Evolutionary conservation across 2,113 vertebrate species (phyloP), one percentile per base, ranked within the genome.

Genomic region (Ceuthmochares aereus): DNA sequence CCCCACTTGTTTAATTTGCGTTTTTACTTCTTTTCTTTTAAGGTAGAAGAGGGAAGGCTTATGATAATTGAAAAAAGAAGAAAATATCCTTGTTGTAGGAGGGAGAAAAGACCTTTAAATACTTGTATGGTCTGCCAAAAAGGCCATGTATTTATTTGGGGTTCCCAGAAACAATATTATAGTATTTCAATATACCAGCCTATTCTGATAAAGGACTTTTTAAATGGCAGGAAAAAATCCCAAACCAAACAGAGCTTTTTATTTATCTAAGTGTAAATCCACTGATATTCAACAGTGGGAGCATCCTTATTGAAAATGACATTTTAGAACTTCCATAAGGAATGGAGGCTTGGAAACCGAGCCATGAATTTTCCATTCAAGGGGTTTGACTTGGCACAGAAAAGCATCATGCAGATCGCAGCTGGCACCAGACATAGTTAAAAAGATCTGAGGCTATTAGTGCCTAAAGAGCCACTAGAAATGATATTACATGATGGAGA

Each of bases 371-470:
- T 94, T 95, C 81, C 86, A 67, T 96, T 93, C 93, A 59, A 79
- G 88, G 89, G 83, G 72, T 93, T 94, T 91, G 77, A 89, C 78
- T 97, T 96, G 95, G 94, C 95, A 96, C 72, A 64, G 92, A 74
- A 82, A 87, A 89, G 95, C 27, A 13, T 92, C 90, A 92, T 68
- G 68, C 90, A 90, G 95, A 77, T 88, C 32, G 1, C 91, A 92
- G 90, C 94, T 97, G 95, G 97, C 96, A 96, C 68, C 90, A 94
- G 80, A 64, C 93, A 87, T 93, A 84, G 94, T 87, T 95, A 84
- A 93, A 97, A 91, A 95, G 94, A 97, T 96, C 93, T 93, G 88
- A 97, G 94, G 83, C 93, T 97, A 95, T 96, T 98, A 96, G 94
- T 86, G 86, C 91, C 93, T 90, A 96, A 97, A 92, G 90, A 97